These are phyloP conservation scores for Dicyrtomina minuta DNA, from an alignment of 2,888 invertebrate species.

Conservation along the genomic window DNA sequence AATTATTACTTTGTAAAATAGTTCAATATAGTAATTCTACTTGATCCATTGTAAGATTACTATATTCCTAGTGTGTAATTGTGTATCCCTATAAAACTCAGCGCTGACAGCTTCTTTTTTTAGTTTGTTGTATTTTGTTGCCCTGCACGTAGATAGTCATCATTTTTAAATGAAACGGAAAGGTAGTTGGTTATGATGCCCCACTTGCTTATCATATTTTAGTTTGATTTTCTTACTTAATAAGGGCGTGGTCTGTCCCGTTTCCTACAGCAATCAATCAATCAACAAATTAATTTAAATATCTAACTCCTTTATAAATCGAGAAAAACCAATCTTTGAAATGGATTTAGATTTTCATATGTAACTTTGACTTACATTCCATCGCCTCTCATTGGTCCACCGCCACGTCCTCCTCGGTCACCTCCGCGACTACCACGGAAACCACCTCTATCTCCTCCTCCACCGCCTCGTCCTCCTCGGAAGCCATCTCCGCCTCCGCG, in stretches of 20 bases:
- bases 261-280: slow-evolving; percentile 30
- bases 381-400: slow-evolving; percentile 59
- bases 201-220: not conserved
- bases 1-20: too few species aligned
- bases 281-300: not conserved
- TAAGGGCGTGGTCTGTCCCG: slow-evolving; percentile 48
- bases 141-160: too few species aligned
- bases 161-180: too few species aligned
- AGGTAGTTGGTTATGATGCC: too few species aligned
- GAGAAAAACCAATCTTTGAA: not conserved
- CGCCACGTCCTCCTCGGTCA: slow-evolving; percentile 61
- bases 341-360: not conserved
- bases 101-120: too few species aligned
- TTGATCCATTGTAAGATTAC: too few species aligned
- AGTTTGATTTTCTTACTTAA: slow-evolving; percentile 30
- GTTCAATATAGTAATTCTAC: too few species aligned
- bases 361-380: slow-evolving; percentile 39
- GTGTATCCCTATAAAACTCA: too few species aligned
- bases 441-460: slow-evolving; percentile 56
- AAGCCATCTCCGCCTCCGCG: slow-evolving; percentile 59
- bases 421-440: slow-evolving; percentile 58
- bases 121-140: too few species aligned
- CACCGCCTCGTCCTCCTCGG: slow-evolving; percentile 58
- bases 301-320: too few species aligned
- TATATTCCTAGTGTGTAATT: too few species aligned